phyloP scores from a whole-genome alignment of 2,797 vertebrate species.

The Oreochromis grahami region DNA sequence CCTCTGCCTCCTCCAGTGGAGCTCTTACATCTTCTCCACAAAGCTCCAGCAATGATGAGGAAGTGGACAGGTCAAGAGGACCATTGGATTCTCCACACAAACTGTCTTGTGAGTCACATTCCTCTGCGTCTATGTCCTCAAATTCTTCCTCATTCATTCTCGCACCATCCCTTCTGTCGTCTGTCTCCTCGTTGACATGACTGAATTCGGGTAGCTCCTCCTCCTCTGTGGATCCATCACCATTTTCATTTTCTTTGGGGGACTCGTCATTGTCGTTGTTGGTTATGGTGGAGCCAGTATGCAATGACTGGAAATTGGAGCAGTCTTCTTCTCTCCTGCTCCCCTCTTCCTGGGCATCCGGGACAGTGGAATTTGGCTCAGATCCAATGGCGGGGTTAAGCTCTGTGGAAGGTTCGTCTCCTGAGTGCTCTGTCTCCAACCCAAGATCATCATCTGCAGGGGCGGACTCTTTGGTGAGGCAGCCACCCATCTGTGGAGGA shows the following conservation, averaged over 20 bases:
- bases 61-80: conserved; percentile 58
- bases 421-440: conserved; percentile 74
- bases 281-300: conserved; percentile 59
- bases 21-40: conserved; percentile 68
- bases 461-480: conserved; percentile 79
- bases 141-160: conserved; percentile 65
- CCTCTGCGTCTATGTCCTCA: conserved; percentile 67
- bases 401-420: conserved; percentile 71
- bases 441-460: conserved; percentile 75
- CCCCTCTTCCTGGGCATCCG: conserved; percentile 56
- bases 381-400: conserved; percentile 60
- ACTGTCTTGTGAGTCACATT: conserved; percentile 62
- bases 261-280: conserved; percentile 59
- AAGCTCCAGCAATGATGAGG: conserved; percentile 67
- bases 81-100: conserved; percentile 58
- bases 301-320: conserved; percentile 54
- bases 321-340: conserved; percentile 49
- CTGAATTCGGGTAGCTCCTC: conserved; percentile 84
- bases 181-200: conserved; percentile 37
- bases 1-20: conserved; percentile 76
- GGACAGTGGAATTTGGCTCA: conserved; percentile 56
- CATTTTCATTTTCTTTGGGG: conserved; percentile 82
- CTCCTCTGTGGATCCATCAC: conserved; percentile 82
- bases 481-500: conserved; percentile 80
- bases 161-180: conserved; percentile 32